Conservation (phyloP, 1,140 invertebrate genomes). For the Tetraneura akinire region DNA sequence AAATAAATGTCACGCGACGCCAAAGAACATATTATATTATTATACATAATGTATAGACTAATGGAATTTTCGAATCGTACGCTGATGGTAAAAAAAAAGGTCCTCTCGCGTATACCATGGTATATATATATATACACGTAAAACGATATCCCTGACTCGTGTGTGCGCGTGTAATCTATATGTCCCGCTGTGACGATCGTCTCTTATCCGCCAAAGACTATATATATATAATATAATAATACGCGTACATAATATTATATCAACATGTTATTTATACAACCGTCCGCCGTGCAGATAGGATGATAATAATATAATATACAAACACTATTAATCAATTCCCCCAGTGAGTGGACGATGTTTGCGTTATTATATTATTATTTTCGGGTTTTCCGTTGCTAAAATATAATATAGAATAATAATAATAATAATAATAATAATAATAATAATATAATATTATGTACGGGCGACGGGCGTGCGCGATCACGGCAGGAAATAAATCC, state of each 20-base stretch:
- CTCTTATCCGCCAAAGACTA: neutral
- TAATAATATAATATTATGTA: neutral
- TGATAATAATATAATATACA: too few species aligned
- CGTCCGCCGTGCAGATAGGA: too few species aligned
- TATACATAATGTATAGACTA: too few species aligned
- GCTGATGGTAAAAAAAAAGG: too few species aligned
- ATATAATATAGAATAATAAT: neutral
- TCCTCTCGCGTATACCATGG: neutral
- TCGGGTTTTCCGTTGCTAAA: neutral
- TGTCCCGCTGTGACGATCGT: slow-evolving; percentile 36
- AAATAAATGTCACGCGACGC: neutral
- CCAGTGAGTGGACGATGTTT: neutral
- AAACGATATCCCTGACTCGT: slow-evolving; percentile 42
- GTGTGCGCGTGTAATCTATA: slow-evolving; percentile 32
- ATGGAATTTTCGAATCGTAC: neutral
- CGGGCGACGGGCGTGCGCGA: slow-evolving; percentile 12
- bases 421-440: neutral
- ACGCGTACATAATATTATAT: too few species aligned
- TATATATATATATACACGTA: neutral
- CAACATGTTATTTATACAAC: too few species aligned
- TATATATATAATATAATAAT: neutral
- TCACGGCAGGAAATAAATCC: slow-evolving; percentile 34
- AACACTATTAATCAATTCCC: slow-evolving; percentile 44
- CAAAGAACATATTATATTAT: neutral
- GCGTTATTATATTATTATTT: neutral